Percentiles rank a stretch among this genome's conserved stretches.
These are phyloP conservation scores for Uria aalge DNA, from an alignment of 2,113 vertebrate genomes.

Conservation along the genomic window DNA sequence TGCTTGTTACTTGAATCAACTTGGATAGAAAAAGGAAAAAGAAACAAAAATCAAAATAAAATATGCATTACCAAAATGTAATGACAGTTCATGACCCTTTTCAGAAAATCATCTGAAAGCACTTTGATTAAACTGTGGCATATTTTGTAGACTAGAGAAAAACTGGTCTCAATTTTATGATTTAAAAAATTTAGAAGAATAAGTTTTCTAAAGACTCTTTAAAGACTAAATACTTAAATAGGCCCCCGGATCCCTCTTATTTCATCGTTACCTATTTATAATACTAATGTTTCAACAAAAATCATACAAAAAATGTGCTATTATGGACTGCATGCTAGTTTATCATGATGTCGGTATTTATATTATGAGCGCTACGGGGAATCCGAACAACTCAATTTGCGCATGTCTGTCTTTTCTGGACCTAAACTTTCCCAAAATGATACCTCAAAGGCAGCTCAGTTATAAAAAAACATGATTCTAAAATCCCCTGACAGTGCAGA, in stretches of 20 bases:
- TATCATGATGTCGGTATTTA: neutral
- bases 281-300: neutral
- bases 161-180: neutral
- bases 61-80: neutral
- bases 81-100: neutral
- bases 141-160: neutral
- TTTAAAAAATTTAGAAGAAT: neutral
- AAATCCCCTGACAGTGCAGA: neutral
- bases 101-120: neutral
- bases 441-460: neutral
- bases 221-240: neutral
- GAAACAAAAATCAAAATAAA: neutral
- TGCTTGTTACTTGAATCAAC: neutral
- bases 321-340: neutral
- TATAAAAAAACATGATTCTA: neutral
- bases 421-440: neutral
- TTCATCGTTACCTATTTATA: neutral
- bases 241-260: neutral
- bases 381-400: neutral
- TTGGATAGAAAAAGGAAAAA: neutral
- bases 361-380: fast-evolving
- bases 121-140: neutral
- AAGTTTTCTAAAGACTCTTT: neutral
- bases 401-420: neutral
- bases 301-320: neutral